Conservation (phyloP, 2,113 vertebrate genomes). For the Cacatua alba region DNA sequence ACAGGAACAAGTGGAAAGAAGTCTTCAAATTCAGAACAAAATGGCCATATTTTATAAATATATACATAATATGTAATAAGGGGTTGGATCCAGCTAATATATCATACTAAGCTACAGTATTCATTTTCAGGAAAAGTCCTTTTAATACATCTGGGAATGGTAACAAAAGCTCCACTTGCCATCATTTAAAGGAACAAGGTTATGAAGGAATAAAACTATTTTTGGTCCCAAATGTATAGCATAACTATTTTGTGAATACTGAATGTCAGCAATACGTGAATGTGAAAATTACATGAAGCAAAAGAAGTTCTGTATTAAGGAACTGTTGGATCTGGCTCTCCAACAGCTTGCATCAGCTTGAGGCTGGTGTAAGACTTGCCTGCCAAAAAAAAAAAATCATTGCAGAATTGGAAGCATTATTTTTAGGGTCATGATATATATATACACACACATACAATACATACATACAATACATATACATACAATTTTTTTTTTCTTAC, state of each 20-base stretch:
- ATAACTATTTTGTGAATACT: neutral
- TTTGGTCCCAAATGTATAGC: neutral
- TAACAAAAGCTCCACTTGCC: neutral
- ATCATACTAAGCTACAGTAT: neutral
- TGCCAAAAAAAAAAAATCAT: neutral
- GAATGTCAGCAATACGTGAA: neutral
- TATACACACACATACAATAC: too few species aligned
- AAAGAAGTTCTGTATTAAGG: neutral
- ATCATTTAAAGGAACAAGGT: neutral
- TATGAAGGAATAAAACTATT: neutral
- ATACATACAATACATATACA: too few species aligned
- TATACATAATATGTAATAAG: neutral
- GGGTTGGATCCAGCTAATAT: neutral
- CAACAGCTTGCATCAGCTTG: neutral
- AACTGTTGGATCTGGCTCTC: neutral
- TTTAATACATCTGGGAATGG: neutral
- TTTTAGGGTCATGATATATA: neutral
- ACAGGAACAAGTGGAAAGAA: neutral
- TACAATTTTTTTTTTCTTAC: neutral
- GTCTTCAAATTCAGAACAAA: neutral
- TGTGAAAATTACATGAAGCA: neutral
- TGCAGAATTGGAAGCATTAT: neutral
- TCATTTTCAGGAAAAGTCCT: neutral
- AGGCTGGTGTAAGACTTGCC: neutral
- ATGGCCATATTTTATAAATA: neutral